These are phyloP conservation scores for Thomomys bottae DNA, from an alignment of 2,113 vertebrate species.

Conservation along the genomic window DNA sequence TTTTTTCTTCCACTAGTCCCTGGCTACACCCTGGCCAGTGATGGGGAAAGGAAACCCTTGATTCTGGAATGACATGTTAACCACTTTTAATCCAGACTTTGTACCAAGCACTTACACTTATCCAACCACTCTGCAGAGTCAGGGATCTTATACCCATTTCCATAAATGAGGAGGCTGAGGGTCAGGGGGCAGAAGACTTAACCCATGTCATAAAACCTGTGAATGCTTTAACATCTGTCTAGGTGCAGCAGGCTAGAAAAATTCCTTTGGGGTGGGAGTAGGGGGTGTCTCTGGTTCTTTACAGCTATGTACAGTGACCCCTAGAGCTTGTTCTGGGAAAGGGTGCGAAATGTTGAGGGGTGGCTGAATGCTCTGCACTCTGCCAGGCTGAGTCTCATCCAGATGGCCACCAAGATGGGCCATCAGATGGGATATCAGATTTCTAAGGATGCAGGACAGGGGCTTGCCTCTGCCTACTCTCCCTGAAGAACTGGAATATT, in stretches of 20 bases:
- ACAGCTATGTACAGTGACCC: background rate
- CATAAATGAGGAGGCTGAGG: background rate
- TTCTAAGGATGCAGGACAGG: background rate
- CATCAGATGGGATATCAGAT: constrained; percentile 9
- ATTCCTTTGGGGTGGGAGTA: background rate
- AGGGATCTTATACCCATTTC: background rate
- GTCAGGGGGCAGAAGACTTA: background rate
- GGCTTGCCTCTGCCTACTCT: constrained; percentile 35
- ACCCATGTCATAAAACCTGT: background rate
- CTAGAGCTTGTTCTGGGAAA: background rate
- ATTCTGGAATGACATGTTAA: background rate
- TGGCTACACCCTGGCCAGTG: background rate
- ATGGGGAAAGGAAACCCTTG: background rate
- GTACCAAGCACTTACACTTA: background rate
- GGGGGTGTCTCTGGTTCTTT: background rate
- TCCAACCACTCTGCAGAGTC: constrained; percentile 20
- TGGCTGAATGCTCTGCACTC: background rate
- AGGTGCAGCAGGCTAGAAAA: background rate
- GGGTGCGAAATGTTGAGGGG: background rate
- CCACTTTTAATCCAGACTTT: background rate
- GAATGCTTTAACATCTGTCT: background rate
- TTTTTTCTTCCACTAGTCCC: background rate
- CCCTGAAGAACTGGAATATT: background rate
- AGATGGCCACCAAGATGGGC: constrained; percentile 28
- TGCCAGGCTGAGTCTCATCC: constrained; percentile 48